These are phyloP conservation scores for Neogobius melanostomus DNA, from an alignment of 2,113 vertebrate genomes.

Conservation along the genomic window DNA sequence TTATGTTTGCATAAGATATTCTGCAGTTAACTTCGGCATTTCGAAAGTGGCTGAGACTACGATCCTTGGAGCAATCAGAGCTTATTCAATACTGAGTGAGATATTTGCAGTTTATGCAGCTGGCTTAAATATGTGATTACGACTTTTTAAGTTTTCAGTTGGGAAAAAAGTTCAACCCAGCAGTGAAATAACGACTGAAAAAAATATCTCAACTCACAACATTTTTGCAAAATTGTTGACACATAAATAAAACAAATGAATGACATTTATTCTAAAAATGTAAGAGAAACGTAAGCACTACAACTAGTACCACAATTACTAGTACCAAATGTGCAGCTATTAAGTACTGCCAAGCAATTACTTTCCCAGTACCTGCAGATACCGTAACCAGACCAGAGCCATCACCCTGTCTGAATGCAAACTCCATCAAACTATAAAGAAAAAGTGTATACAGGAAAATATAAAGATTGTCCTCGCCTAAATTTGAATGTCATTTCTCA, in stretches of 20 bases:
- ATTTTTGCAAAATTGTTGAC: no score
- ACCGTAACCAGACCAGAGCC: no score
- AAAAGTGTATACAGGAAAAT: neutral
- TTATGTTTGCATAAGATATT: neutral
- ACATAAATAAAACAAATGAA: neutral
- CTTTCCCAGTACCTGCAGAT: no score
- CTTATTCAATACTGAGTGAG: neutral
- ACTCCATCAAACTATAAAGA: neutral
- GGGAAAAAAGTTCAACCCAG: neutral
- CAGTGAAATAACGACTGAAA: neutral
- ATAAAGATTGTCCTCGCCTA: neutral
- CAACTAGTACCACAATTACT: no score
- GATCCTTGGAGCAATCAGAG: neutral
- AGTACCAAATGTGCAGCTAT: no score
- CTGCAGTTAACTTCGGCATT: neutral
- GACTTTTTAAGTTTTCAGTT: neutral
- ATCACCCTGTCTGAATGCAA: neutral
- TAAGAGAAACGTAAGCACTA: neutral
- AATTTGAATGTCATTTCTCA: neutral
- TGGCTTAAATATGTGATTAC: slow-evolving; percentile 7
- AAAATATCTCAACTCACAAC: neutral
- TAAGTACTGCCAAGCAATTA: no score
- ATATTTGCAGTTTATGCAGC: neutral
- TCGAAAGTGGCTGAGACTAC: neutral
- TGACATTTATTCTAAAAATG: neutral